Conservation (phyloP, 2,888 invertebrate species). For the Tetragonisca angustula region DNA sequence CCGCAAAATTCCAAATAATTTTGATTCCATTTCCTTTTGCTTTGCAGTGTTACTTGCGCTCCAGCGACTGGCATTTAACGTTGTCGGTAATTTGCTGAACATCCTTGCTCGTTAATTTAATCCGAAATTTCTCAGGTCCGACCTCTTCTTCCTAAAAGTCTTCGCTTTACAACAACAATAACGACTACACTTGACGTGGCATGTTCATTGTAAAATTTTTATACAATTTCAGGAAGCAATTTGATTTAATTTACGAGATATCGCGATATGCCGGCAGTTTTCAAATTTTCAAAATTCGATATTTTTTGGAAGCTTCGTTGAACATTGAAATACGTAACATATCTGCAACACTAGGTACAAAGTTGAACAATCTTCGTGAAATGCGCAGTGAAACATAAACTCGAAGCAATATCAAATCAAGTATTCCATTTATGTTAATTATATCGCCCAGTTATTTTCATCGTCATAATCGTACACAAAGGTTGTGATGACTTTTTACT, state of each 20-base stretch:
- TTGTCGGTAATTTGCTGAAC: background rate
- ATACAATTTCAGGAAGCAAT: background rate
- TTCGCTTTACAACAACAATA: background rate
- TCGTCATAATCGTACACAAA: background rate
- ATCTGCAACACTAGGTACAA: background rate
- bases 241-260: background rate
- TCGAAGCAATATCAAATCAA: background rate
- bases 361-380: background rate
- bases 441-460: background rate
- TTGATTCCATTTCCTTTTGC: background rate
- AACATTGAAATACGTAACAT: background rate
- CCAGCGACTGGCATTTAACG: background rate
- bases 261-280: background rate
- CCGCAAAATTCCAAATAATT: conserved; percentile 26
- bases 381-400: background rate
- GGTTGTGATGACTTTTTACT: background rate
- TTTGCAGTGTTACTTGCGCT: background rate
- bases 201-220: background rate
- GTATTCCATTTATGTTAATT: background rate
- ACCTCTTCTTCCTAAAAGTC: too few species aligned
- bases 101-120: background rate
- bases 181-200: background rate
- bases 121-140: background rate
- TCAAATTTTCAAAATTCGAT: background rate
- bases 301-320: background rate